Evolutionary conservation across 2,888 invertebrate genomes (phyloP).

Genomic region (Ectemnius cavifrons): DNA sequence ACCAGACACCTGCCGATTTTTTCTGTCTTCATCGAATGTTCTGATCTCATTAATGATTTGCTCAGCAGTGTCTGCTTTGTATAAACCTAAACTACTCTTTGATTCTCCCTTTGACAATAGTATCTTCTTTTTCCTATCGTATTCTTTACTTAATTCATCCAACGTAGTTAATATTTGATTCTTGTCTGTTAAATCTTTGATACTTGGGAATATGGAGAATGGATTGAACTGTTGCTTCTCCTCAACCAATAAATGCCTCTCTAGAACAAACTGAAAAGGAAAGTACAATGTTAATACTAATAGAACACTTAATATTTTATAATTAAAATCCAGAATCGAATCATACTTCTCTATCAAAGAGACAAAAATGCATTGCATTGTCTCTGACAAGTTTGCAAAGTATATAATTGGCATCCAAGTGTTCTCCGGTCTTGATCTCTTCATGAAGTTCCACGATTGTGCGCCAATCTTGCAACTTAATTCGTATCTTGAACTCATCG

Average conservation of each 20-base stretch:
- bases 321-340: constrained; percentile 5
- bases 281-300: background rate
- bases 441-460: constrained; percentile 64
- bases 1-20: constrained; percentile 24
- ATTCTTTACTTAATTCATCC: constrained; percentile 58
- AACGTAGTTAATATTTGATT: constrained; percentile 58
- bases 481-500: constrained; percentile 66
- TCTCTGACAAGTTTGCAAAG: constrained; percentile 69
- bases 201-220: constrained; percentile 58
- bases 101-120: constrained; percentile 9
- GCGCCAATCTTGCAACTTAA: constrained; percentile 68
- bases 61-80: constrained; percentile 55
- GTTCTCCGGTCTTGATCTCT: constrained; percentile 67
- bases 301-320: background rate
- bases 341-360: constrained; percentile 68
- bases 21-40: constrained; percentile 44
- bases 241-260: constrained; percentile 59
- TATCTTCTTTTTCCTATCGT: constrained; percentile 48
- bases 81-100: constrained; percentile 58
- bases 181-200: constrained; percentile 59
- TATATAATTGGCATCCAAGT: constrained; percentile 73
- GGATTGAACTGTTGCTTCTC: constrained; percentile 53
- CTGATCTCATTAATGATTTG: constrained; percentile 56
- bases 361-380: constrained; percentile 66
- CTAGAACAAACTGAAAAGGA: constrained; percentile 66